Evolutionary conservation across 2,113 vertebrate species (phyloP).

Genomic region (Puntigrus tetrazona): DNA sequence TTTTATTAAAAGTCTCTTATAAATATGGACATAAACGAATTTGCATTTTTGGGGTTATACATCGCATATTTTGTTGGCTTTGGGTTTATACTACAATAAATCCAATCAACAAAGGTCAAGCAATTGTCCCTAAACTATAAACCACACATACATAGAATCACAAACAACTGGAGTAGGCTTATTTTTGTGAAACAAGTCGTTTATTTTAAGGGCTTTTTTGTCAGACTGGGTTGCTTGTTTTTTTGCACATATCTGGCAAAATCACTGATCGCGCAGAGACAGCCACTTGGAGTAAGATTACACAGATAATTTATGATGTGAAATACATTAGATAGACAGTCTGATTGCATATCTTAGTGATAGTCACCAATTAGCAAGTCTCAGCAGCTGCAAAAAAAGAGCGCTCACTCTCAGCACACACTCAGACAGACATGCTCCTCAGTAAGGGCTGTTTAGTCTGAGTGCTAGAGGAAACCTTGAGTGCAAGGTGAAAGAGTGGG

Average conservation of each 20-base stretch:
- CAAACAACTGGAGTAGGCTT: neutral
- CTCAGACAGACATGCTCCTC: neutral
- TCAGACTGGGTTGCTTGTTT: neutral
- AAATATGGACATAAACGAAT: neutral
- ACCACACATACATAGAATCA: neutral
- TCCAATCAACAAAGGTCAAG: neutral
- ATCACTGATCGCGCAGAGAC: neutral
- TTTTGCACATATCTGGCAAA: neutral
- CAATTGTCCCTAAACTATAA: neutral
- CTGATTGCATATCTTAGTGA: neutral
- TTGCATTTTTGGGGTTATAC: neutral
- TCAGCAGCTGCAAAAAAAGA: neutral
- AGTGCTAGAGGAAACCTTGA: constrained; percentile 42
- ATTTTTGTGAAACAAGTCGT: neutral
- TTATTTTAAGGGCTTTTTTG: neutral
- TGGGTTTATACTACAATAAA: neutral
- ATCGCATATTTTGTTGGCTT: neutral
- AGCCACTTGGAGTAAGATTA: neutral
- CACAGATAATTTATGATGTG: neutral
- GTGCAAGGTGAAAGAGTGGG: constrained; percentile 26
- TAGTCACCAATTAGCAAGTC: neutral
- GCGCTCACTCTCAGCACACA: neutral
- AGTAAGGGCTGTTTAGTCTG: constrained; percentile 48
- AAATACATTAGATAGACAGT: neutral
- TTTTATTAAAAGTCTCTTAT: neutral